Conservation (phyloP, 1,140 invertebrate genomes). For the Palaemon carinicauda region DNA sequence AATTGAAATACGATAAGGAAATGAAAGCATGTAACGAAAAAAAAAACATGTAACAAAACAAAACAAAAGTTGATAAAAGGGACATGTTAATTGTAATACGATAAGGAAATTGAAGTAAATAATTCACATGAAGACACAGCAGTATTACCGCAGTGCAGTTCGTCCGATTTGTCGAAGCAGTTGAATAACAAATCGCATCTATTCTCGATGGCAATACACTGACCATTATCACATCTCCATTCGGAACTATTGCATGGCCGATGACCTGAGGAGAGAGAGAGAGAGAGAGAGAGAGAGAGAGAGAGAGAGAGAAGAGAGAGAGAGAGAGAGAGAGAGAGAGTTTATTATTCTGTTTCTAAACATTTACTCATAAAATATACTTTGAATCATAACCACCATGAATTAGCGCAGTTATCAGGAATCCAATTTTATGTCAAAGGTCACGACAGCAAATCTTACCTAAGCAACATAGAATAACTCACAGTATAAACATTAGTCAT, state of each 20-base stretch:
- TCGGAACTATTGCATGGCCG: neutral
- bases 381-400: too few relatives aligned
- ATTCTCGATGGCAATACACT: neutral
- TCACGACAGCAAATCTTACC: too few relatives aligned
- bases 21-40: too few relatives aligned
- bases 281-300: neutral
- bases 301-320: neutral
- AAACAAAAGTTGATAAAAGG: neutral
- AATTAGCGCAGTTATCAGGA: too few relatives aligned
- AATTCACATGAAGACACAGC: neutral
- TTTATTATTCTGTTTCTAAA: too few relatives aligned
- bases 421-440: too few relatives aligned
- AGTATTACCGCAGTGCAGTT: neutral
- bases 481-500: too few relatives aligned
- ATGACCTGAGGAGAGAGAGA: neutral
- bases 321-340: neutral
- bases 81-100: neutral
- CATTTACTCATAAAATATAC: too few relatives aligned
- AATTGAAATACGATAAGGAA: too few relatives aligned
- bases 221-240: neutral
- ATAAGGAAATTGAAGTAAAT: neutral
- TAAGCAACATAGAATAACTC: too few relatives aligned
- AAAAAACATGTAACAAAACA: neutral
- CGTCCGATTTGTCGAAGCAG: slow-evolving; percentile 15
- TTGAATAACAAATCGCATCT: neutral